Evolutionary conservation across 2,888 invertebrate species (phyloP), one percentile per base, ranked within the genome.

Genomic region (Phasia obesa): DNA sequence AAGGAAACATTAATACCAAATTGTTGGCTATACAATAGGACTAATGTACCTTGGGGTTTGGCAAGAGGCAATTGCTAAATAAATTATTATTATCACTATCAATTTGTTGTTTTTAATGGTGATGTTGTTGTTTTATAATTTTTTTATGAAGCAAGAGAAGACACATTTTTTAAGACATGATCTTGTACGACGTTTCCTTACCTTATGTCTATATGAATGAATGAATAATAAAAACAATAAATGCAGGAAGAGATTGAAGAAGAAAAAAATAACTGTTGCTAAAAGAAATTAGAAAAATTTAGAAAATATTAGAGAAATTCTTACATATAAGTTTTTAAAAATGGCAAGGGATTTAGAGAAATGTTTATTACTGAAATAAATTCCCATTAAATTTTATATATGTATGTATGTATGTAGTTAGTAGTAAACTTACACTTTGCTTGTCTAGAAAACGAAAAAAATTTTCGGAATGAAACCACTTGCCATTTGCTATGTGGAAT

Each of bases 331-430:
- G 75, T 57, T 57, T 17, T 60, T 53, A 51, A 23, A 53, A 69
- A n/a, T n/a, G 53, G 47, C 31, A 76, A 69, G 51, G 38, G 15
- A 35, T 60, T 51, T 31, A 44, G 1, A 69, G 23, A 69, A 69
- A 77, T 55, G 47, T 64, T 64, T 64, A 35, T 35, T 42, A 38
- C 47, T n/a, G 15, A 23, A 15, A 65, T 35, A 75, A 57, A 35
- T 23, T 44, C 35, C 59, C 51, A 65, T 76, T 76, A 69, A 69
- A 51, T 49, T 55, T 59, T 31, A 53, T 49, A 21, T 53, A 59
- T 69, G 59, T 21, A 38, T 5, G n/a, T n/a, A n/a, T n/a, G n/a
- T n/a, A n/a, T n/a, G n/a, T n/a, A n/a, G n/a, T n/a, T n/a, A n/a
- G n/a, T n/a, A 67, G 49, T 62, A n/a, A n/a, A n/a, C n/a, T n/a